These are phyloP conservation scores for Lordiphosa stackelbergi DNA, from an alignment of 1,140 invertebrate genomes.

Conservation along the genomic window DNA sequence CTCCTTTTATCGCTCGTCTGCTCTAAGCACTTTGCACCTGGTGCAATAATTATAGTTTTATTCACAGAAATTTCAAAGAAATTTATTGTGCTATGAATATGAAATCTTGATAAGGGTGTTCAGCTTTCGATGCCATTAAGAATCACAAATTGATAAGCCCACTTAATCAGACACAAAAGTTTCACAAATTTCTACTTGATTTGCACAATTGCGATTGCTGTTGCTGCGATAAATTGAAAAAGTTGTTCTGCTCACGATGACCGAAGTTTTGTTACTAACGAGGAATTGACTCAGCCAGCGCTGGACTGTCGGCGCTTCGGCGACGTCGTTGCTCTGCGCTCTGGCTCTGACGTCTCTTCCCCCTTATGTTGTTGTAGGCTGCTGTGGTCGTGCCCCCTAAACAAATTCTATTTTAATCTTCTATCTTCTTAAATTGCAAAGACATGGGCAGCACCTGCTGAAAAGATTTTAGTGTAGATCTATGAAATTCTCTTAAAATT, in stretches of 20 bases:
- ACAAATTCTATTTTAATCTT: not conserved
- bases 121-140: constrained; percentile 72
- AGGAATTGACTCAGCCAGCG: constrained; percentile 15
- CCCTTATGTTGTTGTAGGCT: constrained; percentile 4
- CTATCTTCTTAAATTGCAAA: too few relatives aligned
- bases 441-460: too few relatives aligned
- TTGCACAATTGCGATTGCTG: constrained; percentile 38
- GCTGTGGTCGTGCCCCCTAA: constrained; percentile 56
- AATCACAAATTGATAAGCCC: constrained; percentile 18
- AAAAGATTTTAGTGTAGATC: too few relatives aligned
- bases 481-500: too few relatives aligned
- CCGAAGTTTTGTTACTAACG: constrained; percentile 67
- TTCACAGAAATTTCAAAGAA: constrained; percentile 41
- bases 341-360: constrained; percentile 4
- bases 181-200: constrained; percentile 54
- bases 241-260: constrained; percentile 61
- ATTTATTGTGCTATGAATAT: constrained; percentile 68
- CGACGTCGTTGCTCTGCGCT: constrained; percentile 23
- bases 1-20: too few relatives aligned
- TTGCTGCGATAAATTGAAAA: constrained; percentile 36
- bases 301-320: constrained; percentile 20
- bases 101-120: constrained; percentile 64
- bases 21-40: constrained; percentile 28
- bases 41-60: constrained; percentile 16
- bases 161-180: constrained; percentile 20